Percentiles rank a stretch among this genome's conserved stretches.
phyloP scores from a whole-genome alignment of 2,113 vertebrate genomes.

The Leucosticte australis region DNA sequence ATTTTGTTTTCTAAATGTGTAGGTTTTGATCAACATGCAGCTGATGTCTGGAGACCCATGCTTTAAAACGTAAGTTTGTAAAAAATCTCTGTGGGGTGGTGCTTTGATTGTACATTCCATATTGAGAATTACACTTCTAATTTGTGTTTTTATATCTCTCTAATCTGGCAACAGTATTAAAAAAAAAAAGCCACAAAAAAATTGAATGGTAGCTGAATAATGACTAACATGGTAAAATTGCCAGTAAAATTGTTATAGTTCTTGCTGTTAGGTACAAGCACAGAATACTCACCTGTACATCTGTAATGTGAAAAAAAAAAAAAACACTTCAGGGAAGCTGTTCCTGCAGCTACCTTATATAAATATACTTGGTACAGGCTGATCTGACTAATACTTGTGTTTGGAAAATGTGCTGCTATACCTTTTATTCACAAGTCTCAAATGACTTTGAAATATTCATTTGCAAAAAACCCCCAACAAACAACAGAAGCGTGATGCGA shows the following conservation, averaged over 20 bases:
- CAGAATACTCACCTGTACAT: neutral
- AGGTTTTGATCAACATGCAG: constrained; percentile 95
- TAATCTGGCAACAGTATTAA: neutral
- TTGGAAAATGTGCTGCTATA: neutral
- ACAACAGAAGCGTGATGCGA: neutral
- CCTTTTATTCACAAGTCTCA: neutral
- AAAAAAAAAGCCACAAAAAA: neutral
- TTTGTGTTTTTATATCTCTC: neutral
- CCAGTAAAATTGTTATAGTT: neutral
- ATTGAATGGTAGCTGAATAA: neutral
- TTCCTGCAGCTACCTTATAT: neutral
- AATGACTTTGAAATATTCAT: neutral
- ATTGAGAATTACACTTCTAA: neutral
- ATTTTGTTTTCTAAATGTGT: neutral
- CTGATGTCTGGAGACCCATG: constrained; percentile 97
- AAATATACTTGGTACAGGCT: neutral
- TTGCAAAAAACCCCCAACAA: neutral
- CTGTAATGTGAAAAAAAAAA: neutral
- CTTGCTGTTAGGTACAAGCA: neutral
- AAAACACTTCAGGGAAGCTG: neutral
- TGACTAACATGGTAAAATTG: neutral
- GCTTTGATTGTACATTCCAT: neutral
- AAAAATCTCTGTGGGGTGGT: neutral
- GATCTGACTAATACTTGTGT: neutral
- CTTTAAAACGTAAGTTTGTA: constrained; percentile 91